Base-by-base conservation (phyloP, 2,888 invertebrate species). In the Arrhopalites spinosus region DNA sequence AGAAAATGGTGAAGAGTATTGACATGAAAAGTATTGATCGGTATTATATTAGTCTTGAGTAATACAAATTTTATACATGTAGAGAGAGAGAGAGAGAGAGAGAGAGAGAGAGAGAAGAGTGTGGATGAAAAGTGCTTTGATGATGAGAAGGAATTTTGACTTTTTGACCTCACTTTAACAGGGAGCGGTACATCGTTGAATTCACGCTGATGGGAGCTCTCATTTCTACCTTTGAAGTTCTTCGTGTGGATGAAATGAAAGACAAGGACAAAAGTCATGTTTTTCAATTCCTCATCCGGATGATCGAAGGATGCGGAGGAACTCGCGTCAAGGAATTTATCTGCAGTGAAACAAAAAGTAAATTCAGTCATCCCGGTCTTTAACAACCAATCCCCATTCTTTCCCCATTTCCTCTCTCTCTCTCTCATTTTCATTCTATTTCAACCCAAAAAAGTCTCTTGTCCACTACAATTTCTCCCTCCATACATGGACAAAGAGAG, bases 221-320 rank as follows among this genome's bases (percentile, higher is more conserved):
- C 13, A 71, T 67, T 15, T 78, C 77, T 11, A 78, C 79, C 11
- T 81, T 79, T 74, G 78, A 79, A 75, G 73, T 80, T 3, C 73
- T 82, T 23, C 77, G 81, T 30, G 79, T 80, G 25, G 70, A 78
- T 63, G 78, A 77, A 64, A 78, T 78, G 63, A 75, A 72, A 3
- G 69, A 74, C 45, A 47, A 74, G 13, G 82, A 82, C 64, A 82
- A 82, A 61, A 73, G 77, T n/a, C 75, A 78, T 59, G 81, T 79
- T 17, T 80, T 81, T 45, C 75, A 78, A n/a, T 81, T 81, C 67
- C 79, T 82, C 27, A 70, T 80, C 50, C 70, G 78, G 1, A 45
- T 81, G 29, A 81, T 81, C 76, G 76, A 80, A 59, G 80, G 81
- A 17, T 61, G 77, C 30, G 79, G 80, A 50, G 78, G 81, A 53